These are phyloP conservation scores for Ophion costatus DNA, from an alignment of 2,888 invertebrate species.

Conservation along the genomic window DNA sequence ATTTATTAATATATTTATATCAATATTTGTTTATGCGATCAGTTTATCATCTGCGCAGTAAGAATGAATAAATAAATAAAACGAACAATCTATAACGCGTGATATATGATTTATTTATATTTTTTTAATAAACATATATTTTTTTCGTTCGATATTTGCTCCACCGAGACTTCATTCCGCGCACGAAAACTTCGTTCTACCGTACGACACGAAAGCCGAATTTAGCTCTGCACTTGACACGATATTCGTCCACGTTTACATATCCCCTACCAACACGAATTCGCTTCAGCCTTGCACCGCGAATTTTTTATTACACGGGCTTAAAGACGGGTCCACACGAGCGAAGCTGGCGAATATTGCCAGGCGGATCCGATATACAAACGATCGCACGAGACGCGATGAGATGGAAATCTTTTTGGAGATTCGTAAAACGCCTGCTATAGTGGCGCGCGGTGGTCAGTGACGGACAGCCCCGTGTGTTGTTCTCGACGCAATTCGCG, in stretches of 20 bases:
- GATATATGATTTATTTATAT: no score
- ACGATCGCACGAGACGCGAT: neutral
- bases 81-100: no score
- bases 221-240: constrained; percentile 1
- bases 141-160: neutral
- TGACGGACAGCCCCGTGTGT: constrained; percentile 26
- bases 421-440: constrained; percentile 1
- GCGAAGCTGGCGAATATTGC: neutral
- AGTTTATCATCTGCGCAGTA: no score
- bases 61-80: no score
- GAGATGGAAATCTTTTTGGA: neutral
- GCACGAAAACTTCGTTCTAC: neutral
- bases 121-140: no score
- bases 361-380: neutral
- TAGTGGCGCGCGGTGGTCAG: constrained; percentile 8
- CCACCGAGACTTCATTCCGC: neutral
- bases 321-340: neutral
- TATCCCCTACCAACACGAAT: neutral
- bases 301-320: neutral
- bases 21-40: no score
- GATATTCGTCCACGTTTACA: neutral
- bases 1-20: no score
- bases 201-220: neutral
- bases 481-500: constrained; percentile 55
- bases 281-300: constrained; percentile 14